Evolutionary conservation across 2,113 vertebrate species (phyloP), one percentile per base, ranked within the genome.

Genomic region (Cryptomyrus ogoouensis): DNA sequence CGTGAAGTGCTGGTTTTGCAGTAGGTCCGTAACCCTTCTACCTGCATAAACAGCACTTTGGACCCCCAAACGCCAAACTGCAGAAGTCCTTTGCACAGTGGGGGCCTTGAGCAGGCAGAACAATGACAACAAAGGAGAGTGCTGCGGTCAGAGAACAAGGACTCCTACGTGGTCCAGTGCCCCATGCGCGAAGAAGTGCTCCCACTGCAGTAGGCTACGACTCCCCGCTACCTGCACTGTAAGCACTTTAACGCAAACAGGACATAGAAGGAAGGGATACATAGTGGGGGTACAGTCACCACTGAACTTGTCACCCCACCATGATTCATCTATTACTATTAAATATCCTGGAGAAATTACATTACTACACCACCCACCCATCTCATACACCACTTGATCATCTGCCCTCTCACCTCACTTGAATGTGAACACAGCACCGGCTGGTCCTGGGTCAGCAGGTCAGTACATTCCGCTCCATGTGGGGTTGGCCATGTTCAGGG

Each of bases 31-130:
- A 27, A 89, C 89, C 90, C 91, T 91, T 91, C 94, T 95, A 95
- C 95, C 94, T 96, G 95, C 95, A 95, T 94, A 94, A 96, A 95
- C 95, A 95, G 95, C 95, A 95, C 95, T 96, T 95, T 95, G 95
- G 93, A 94, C 93, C 93, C 94, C 91, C 93, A 74, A 52, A 83
- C 52, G 91, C 87, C 80, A 85, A 17, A 21, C 7, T 15, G 31
- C 35, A 17, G 9, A 47, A 56, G 49, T 87, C 52, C 86, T 56
- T 49, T 35, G 21, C 31, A 42, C 10, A 46, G 87, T 7, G 56
- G 87, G 21, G 53, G 39, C 24, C 83, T 42, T 80, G 15, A 80
- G 74, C 74, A 42, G 15, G 74, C 74, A 42, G 35, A 35, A 80
- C 35, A 80, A 42, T 19, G 35, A 6, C 35, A 80, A 80, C 35